These are phyloP conservation scores for Brachyistius frenatus DNA, from an alignment of 2,113 vertebrate species.

Conservation along the genomic window DNA sequence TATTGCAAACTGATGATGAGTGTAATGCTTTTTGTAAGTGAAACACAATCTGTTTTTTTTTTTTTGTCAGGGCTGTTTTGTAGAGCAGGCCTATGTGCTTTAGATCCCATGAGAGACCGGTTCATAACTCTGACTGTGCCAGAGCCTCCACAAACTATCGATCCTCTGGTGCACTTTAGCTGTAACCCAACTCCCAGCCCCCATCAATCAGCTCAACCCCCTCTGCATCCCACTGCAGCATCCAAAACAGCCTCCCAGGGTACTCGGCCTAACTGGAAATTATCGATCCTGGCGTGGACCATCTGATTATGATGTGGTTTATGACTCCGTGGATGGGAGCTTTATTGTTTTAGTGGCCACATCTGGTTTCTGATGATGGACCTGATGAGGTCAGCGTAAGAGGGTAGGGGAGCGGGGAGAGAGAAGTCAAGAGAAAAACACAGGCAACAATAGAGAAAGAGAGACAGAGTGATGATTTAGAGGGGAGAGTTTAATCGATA, in stretches of 20 bases:
- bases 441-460: constrained; percentile 48
- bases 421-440: constrained; percentile 21
- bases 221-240: constrained; percentile 59
- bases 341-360: constrained; percentile 79
- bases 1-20: constrained; percentile 24
- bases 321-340: constrained; percentile 68
- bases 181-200: constrained; percentile 75
- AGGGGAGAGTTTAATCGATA: constrained; percentile 73
- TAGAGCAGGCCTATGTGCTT: constrained; percentile 34
- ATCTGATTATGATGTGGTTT: constrained; percentile 80
- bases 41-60: constrained; percentile 72
- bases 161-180: constrained; percentile 79
- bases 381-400: constrained; percentile 69
- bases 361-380: constrained; percentile 80
- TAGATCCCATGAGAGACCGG: constrained; percentile 49
- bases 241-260: constrained; percentile 62
- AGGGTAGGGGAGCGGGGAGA: constrained; percentile 12
- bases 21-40: constrained; percentile 52
- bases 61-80: constrained; percentile 47
- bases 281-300: constrained; percentile 71
- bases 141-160: constrained; percentile 72
- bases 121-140: constrained; percentile 62
- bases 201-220: constrained; percentile 60
- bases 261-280: constrained; percentile 72
- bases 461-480: constrained; percentile 54